Evolutionary conservation across 1,140 invertebrate genomes (phyloP).

Genomic region (Calephelis virginiensis): DNA sequence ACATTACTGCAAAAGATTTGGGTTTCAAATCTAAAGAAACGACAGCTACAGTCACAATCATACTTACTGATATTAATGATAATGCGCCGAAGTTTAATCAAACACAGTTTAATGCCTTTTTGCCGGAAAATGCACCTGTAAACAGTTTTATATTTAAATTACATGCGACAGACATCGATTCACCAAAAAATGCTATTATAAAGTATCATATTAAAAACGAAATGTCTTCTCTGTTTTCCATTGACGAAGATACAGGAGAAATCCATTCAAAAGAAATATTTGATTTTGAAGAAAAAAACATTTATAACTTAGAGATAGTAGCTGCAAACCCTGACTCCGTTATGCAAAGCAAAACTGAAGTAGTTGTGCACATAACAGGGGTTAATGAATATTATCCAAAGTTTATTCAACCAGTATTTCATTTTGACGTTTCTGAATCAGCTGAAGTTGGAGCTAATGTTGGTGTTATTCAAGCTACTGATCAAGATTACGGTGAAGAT

Average conservation of each 20-base stretch:
- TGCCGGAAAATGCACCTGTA: conserved; percentile 90
- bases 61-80: conserved; percentile 94
- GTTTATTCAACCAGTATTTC: conserved; percentile 94
- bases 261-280: conserved; percentile 88
- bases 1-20: conserved; percentile 92
- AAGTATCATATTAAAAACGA: conserved; percentile 90
- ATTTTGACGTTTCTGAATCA: conserved; percentile 96
- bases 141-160: conserved; percentile 88
- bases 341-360: conserved; percentile 86
- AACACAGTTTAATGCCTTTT: conserved; percentile 85
- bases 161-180: conserved; percentile 92
- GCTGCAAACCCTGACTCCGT: conserved; percentile 92
- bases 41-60: conserved; percentile 89
- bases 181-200: conserved; percentile 93
- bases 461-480: conserved; percentile 92
- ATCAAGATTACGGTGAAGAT: conserved; percentile 94
- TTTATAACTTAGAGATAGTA: conserved; percentile 88
- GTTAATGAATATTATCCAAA: conserved; percentile 95
- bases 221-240: conserved; percentile 87
- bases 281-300: conserved; percentile 92
- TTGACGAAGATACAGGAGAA: conserved; percentile 87
- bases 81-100: conserved; percentile 92
- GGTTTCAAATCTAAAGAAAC: conserved; percentile 88
- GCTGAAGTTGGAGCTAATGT: conserved; percentile 91
- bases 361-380: conserved; percentile 89